These are phyloP conservation scores for Crotalus helleri DNA, from an alignment of 2,113 vertebrate genomes.

Conservation along the genomic window DNA sequence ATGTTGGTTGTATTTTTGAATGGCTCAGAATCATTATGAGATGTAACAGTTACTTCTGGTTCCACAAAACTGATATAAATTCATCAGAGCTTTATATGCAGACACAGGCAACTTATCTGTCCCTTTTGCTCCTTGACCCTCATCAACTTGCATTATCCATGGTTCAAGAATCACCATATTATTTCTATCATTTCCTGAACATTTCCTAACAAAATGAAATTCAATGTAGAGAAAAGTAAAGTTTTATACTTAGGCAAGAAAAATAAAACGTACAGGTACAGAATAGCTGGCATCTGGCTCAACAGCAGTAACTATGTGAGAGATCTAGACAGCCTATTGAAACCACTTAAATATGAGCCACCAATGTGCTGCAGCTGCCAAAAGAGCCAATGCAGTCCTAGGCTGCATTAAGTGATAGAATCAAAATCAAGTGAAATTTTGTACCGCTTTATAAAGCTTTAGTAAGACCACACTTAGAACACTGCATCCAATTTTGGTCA, in stretches of 20 bases:
- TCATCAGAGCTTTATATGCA: neutral
- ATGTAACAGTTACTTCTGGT: neutral
- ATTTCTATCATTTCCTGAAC: neutral
- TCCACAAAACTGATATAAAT: neutral
- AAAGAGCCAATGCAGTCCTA: neutral
- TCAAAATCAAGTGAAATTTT: neutral
- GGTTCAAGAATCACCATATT: neutral
- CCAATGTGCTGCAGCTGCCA: neutral
- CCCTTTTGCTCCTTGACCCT: accelerated
- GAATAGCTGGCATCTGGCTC: neutral
- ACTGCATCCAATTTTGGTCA: neutral
- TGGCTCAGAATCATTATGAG: neutral
- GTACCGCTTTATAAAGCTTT: neutral
- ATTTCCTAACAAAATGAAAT: neutral
- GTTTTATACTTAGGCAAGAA: neutral
- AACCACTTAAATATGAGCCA: neutral
- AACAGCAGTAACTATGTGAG: neutral
- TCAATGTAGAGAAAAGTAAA: neutral
- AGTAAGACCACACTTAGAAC: neutral
- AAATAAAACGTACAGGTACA: neutral
- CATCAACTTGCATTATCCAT: neutral
- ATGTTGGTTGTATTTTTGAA: neutral
- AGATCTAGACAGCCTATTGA: neutral
- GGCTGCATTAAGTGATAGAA: neutral
- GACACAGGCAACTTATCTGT: too few species aligned